Conservation (phyloP, 1,140 invertebrate genomes). For the Drosophila melanogaster region DNA sequence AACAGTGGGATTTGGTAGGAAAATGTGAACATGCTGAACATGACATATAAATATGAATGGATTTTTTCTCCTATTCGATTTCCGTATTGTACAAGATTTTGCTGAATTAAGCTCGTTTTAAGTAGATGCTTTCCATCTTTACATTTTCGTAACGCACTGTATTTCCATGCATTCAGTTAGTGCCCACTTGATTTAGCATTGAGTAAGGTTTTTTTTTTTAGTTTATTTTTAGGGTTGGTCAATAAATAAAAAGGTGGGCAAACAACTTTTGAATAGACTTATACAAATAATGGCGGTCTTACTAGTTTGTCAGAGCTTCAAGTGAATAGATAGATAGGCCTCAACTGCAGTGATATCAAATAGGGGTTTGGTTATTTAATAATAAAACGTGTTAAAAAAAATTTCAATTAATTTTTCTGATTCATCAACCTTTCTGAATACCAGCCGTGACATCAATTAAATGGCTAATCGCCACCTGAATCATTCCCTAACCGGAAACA, state of each 20-base stretch:
- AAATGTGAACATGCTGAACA: no score
- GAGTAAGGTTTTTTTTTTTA: constrained; percentile 24
- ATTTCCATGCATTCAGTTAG: background rate
- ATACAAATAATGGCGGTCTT: constrained; percentile 26
- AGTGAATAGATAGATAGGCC: constrained; percentile 2
- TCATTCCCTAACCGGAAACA: constrained; percentile 35
- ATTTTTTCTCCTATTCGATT: background rate
- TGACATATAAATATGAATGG: no score
- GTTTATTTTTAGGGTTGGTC: constrained; percentile 35
- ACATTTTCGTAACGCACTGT: constrained; percentile 15
- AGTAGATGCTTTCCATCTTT: background rate
- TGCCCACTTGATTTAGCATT: constrained; percentile 21
- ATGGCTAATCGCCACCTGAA: constrained; percentile 22
- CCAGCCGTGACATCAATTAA: constrained; percentile 12
- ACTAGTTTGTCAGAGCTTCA: constrained; percentile 10
- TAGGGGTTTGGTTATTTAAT: constrained; percentile 1
- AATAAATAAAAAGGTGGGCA: constrained; percentile 39
- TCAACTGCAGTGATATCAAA: background rate
- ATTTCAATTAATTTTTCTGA: constrained; percentile 8
- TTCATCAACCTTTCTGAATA: constrained; percentile 2
- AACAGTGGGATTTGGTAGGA: constrained; percentile 9
- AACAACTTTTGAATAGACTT: constrained; percentile 27
- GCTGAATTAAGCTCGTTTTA: background rate
- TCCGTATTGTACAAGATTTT: no score
- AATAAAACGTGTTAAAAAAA: background rate